A percentile compares a stretch with the other conserved stretches of the same genome.
These are phyloP conservation scores for Sebastiscus tertius DNA, from an alignment of 2,797 vertebrate genomes.

Conservation along the genomic window DNA sequence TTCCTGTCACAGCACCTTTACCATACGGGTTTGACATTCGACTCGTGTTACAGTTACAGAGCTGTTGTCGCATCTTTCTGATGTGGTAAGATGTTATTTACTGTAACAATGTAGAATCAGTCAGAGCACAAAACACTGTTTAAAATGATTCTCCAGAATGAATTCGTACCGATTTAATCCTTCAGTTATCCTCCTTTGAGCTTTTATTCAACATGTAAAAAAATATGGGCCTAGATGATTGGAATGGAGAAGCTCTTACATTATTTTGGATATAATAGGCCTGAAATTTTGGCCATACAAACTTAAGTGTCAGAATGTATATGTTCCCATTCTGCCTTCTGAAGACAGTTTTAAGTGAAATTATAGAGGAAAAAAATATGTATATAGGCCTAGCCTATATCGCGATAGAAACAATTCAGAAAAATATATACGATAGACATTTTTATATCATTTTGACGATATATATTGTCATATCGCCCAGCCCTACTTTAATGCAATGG, in stretches of 20 bases:
- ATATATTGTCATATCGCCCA: too few relatives aligned
- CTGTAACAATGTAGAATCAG: neutral
- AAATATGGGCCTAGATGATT: neutral
- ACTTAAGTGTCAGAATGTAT: neutral
- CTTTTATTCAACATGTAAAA: neutral
- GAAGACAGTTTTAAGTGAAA: neutral
- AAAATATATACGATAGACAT: too few relatives aligned
- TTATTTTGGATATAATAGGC: neutral
- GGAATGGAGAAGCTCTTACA: neutral
- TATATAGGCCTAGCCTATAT: too few relatives aligned
- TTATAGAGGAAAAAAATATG: too few relatives aligned
- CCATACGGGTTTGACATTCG: too few relatives aligned
- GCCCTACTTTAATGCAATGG: neutral
- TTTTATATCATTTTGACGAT: too few relatives aligned
- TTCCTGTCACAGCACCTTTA: slow-evolving; percentile 8
- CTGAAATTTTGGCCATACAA: neutral
- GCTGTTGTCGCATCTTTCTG: neutral
- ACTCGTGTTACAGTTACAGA: neutral
- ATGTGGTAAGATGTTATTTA: neutral
- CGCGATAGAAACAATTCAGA: too few relatives aligned
- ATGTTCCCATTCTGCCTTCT: slow-evolving; percentile 1
- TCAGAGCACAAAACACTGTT: neutral
- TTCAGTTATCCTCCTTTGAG: neutral
- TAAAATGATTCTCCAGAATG: neutral
- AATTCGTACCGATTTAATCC: neutral